Evolutionary conservation across 2,113 vertebrate genomes (phyloP).

Genomic region (Anguilla rostrata): DNA sequence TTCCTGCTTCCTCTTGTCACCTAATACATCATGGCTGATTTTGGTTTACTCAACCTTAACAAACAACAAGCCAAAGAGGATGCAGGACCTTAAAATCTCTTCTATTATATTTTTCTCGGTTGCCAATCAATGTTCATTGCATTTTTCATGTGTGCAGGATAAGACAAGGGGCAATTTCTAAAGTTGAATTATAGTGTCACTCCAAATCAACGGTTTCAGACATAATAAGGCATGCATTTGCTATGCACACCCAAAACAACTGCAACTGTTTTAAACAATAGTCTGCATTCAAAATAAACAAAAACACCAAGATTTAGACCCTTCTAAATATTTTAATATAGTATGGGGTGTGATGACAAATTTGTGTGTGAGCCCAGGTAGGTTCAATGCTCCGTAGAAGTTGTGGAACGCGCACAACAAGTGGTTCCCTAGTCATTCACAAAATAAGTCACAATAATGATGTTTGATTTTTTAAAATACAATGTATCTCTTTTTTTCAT

Average conservation of each 20-base stretch:
- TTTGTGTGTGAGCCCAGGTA: neutral
- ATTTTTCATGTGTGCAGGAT: neutral
- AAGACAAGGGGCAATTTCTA: neutral
- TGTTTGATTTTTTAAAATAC: neutral
- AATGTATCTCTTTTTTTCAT: neutral
- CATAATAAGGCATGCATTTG: neutral
- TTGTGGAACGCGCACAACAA: neutral
- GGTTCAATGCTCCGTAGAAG: neutral
- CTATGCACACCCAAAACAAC: neutral
- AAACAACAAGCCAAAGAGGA: neutral
- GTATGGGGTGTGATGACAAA: neutral
- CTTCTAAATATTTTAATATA: too few relatives aligned
- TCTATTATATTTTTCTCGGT: neutral
- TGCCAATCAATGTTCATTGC: neutral
- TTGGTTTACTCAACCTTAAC: neutral
- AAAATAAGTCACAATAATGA: neutral
- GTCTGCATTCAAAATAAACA: neutral
- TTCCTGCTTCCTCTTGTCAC: neutral
- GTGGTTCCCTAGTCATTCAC: neutral
- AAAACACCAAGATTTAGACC: neutral
- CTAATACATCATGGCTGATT: neutral
- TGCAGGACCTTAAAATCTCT: neutral
- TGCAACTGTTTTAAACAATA: neutral
- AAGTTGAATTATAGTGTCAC: neutral
- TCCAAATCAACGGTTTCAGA: neutral